A percentile compares a stretch with the other conserved stretches of the same genome.
Evolutionary conservation across 2,888 invertebrate species (phyloP).

Genomic region (Bruchidius siliquastri): DNA sequence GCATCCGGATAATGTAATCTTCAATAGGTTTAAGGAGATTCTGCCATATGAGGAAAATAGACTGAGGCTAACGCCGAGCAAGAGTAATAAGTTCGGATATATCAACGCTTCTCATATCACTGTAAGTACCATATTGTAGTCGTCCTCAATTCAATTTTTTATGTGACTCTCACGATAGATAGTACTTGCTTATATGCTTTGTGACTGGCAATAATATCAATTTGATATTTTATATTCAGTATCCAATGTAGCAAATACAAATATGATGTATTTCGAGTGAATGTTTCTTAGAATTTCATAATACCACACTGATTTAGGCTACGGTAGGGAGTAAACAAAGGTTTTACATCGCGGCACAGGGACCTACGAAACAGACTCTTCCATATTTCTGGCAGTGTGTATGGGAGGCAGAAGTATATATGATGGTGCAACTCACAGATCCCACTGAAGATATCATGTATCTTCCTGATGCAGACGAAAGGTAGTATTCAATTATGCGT

Average conservation of each 20-base stretch:
- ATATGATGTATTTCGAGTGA: no score
- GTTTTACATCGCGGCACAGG: slow-evolving; percentile 80
- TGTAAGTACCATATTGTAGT: slow-evolving; percentile 49
- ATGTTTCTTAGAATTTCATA: slow-evolving; percentile 8
- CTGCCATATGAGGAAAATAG: slow-evolving; percentile 90
- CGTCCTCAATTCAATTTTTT: neutral
- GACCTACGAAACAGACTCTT: slow-evolving; percentile 58
- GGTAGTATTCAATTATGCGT: slow-evolving; percentile 23
- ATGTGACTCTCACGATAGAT: no score
- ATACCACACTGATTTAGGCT: slow-evolving; percentile 52
- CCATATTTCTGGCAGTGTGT: slow-evolving; percentile 79
- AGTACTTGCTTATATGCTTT: no score
- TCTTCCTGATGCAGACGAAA: slow-evolving; percentile 56
- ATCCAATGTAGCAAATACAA: no score
- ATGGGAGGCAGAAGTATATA: slow-evolving; percentile 82
- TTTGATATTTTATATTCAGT: no score
- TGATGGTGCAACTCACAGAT: slow-evolving; percentile 74
- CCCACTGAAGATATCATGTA: slow-evolving; percentile 53
- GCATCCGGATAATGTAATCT: slow-evolving; percentile 61
- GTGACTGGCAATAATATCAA: no score
- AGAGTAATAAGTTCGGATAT: slow-evolving; percentile 81
- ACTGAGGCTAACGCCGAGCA: slow-evolving; percentile 74
- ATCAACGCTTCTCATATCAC: slow-evolving; percentile 90
- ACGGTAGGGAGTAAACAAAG: slow-evolving; percentile 77
- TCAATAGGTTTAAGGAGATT: slow-evolving; percentile 61